Evolutionary conservation across 2,797 vertebrate genomes (phyloP).

Genomic region (Lacerta agilis): DNA sequence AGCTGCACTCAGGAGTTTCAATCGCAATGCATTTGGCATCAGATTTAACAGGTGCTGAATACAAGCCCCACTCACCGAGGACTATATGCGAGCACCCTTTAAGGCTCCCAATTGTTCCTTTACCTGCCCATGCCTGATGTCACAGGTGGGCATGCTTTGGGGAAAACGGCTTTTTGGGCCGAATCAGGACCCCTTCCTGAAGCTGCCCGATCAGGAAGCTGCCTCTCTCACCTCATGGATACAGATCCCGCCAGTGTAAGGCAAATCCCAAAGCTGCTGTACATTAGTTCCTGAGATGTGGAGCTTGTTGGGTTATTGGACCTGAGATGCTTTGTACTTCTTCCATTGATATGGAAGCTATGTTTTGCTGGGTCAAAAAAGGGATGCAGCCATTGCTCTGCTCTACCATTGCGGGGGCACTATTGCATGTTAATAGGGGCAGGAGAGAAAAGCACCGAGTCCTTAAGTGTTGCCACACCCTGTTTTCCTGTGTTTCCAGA

Average conservation of each 20-base stretch:
- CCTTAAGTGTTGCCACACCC: neutral
- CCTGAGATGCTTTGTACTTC: neutral
- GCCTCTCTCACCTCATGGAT: neutral
- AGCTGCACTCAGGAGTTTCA: no score
- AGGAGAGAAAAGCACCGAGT: neutral
- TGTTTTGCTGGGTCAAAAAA: neutral
- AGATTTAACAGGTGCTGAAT: no score
- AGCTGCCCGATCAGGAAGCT: no score
- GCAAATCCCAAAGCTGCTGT: neutral
- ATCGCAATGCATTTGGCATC: no score
- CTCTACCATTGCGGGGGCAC: neutral
- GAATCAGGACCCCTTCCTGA: no score
- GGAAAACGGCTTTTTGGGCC: no score
- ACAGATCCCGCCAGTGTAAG: neutral
- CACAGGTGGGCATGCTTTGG: no score
- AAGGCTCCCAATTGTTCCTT: no score
- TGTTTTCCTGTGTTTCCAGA: constrained; percentile 76
- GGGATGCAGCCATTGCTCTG: neutral
- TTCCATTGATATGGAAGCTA: neutral
- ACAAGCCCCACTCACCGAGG: no score
- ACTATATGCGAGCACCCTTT: no score
- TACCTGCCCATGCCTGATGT: no score
- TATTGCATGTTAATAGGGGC: no score
- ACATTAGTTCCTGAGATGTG: neutral
- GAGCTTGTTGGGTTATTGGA: neutral